Conservation (phyloP, 2,113 vertebrate species). For the Mohoua ochrocephala region DNA sequence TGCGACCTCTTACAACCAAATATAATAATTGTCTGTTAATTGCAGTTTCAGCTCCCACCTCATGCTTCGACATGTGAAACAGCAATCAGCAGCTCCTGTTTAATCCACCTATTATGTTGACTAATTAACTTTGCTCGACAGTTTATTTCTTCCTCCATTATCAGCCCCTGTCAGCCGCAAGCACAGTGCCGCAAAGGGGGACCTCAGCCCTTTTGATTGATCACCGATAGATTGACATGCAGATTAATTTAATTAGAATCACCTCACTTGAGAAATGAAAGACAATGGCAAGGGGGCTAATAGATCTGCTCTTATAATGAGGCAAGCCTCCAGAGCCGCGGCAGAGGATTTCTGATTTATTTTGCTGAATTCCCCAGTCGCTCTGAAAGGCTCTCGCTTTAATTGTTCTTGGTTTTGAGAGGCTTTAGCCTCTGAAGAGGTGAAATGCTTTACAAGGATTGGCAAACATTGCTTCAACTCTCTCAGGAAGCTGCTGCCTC, state of each 20-base stretch:
- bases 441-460: conserved; percentile 75
- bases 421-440: conserved; percentile 77
- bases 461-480: conserved; percentile 65
- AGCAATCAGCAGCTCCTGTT: conserved; percentile 78
- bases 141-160: conserved; percentile 87
- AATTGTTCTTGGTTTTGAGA: conserved; percentile 84
- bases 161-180: conserved; percentile 83
- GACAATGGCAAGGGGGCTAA: conserved; percentile 83
- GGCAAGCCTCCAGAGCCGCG: conserved; percentile 70
- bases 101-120: conserved; percentile 90
- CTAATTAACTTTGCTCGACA: conserved; percentile 85
- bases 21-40: conserved; percentile 87
- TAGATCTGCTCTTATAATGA: conserved; percentile 84
- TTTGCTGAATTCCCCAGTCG: conserved; percentile 77
- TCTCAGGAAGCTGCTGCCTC: conserved; percentile 61
- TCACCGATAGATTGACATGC: conserved; percentile 89
- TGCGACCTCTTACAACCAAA: conserved; percentile 83
- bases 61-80: conserved; percentile 78
- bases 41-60: conserved; percentile 77
- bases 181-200: conserved; percentile 72
- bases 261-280: conserved; percentile 88
- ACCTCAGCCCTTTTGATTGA: conserved; percentile 81
- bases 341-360: conserved; percentile 80
- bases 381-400: conserved; percentile 77
- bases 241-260: conserved; percentile 92